Evolutionary conservation across 2,797 vertebrate genomes (phyloP), one percentile per base, ranked within the genome.

Genomic region (Oreonectes daqikongensis): DNA sequence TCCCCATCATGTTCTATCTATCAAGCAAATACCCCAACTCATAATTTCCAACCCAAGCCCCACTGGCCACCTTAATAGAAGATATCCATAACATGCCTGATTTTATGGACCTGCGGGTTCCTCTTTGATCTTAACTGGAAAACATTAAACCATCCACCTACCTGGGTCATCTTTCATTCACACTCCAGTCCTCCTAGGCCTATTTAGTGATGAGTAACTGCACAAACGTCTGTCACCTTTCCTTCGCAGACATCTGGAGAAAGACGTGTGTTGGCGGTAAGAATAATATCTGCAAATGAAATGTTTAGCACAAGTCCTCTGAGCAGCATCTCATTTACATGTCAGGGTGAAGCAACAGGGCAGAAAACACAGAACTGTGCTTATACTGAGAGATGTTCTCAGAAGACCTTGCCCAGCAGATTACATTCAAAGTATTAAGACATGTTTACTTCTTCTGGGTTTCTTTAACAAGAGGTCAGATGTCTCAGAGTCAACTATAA

Each of bases 191-290:
- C 86, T 90, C 89, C 87, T 86, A 90, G 87, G 89, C 88, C 89
- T 89, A 88, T 90, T 90, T 90, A 89, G 90, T 89, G 87, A 90
- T 89, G 89, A 90, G 84, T 90, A 88, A 89, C 86, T 87, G 88
- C 87, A 85, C 88, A 26, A 38, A 73, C 11, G 44, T 69, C 71
- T 52, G 65, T 52, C 72, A 74, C 72, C 66, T 63, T 74, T 88
- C 82, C 86, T 89, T 84, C 84, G 80, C 83, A 77, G 75, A 77
- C 46, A 63, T 77, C 81, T 74, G 30, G 80, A 84, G 75, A 81
- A 66, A 50, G 78, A 81, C 78, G 83, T 85, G 79, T 38, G 32
- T 53, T 75, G 66, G 76, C 32, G 53, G 50, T 66, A 65, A 70
- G 52, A 69, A 66, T 70, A 78, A 78, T 81, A 70, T 71, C 80